Base-by-base conservation (phyloP, 1,140 invertebrate genomes). In the Plutomurus gul region DNA sequence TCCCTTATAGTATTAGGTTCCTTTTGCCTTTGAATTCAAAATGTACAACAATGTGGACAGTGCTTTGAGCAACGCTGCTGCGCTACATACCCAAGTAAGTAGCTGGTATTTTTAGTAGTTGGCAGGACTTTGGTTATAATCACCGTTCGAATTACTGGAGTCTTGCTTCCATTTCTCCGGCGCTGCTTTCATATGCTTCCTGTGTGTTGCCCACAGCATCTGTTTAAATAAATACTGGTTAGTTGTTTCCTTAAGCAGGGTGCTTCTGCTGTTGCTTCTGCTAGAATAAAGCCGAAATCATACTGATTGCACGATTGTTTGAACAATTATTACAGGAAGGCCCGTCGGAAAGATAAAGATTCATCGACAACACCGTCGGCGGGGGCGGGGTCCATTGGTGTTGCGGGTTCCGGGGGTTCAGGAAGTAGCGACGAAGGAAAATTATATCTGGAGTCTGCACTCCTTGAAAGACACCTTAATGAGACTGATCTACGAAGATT, bases 291-390 rank as follows among this genome's bases (percentile, higher is more conserved):
- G 3, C 7, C 1, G n/a, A 46, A 46, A n/a, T 13, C 16, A 47
- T 47, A 47, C 5, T 56, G 25, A 56, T 56, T 7, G 7, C 11
- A 11, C 20, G 6, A 56, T 25, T 56, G 10, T 27, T 65, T 65
- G 56, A 36, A n/a, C n/a, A n/a, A 72, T 39, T 56, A 60, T 86
- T 91, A 77, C 90, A 98, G 96, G 92, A 98, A 98, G 91, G 95
- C 96, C 86, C 92, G 96, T 88, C 93, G 95, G 87, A 98, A 97
- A 90, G 96, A 98, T 87, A 95, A 95, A 87, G 96, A 98, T 88
- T 91, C 92, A 82, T 87, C 87, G 60, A 85, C 83, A 49, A 51
- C 76, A 75, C 71, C 80, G 22, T 78, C 82, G 37, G 72, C 77
- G 43, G 65, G 77, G 11, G 47, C 37, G 39, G 82, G 83, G 10